Base-by-base conservation (phyloP, 2,113 vertebrate species). In the Opisthocomus hoazin region DNA sequence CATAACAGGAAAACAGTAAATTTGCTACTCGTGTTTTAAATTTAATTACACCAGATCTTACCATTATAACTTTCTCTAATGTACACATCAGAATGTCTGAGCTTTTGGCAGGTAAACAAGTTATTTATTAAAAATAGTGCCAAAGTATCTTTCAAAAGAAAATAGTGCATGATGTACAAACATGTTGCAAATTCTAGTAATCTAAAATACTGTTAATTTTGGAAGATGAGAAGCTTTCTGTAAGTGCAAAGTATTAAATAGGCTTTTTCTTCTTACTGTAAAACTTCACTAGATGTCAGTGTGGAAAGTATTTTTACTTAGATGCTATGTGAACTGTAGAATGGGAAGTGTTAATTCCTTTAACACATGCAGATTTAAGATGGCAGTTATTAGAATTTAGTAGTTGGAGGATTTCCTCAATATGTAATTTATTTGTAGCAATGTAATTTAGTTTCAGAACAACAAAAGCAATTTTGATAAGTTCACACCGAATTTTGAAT, bases 281-380 rank as follows among this genome's bases (percentile, higher is more conserved):
- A 76, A 94, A 84, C 84, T 94, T 97, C 94, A 96, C 97, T 96
- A 97, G 96, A 92, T 97, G 94, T 97, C 97, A 97, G 93, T 94
- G 78, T 92, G 81, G 71, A 96, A 96, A 83, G 51, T 88, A 71
- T 78, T 96, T 96, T 96, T 65, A 46, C 22, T 54, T 34, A 45
- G 70, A 74, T 89, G 56, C 10, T 56, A 27, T 84, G 18, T 50
- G 70, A 61, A 48, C 53, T 85, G 43, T 69, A 85, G 66, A 68
- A 68, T 74, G n/a, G 85, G 39, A 65, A 80, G 19, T 60, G 57
- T 75, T 89, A 64, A 93, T 89, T 91, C 64, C 53, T 86, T 85
- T 74, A 90, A 60, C 16, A 63, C 13, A 9, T 56, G 27, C 16
- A 60, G 24, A 43, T 81, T 88, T 91, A 86, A 57, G 30, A 36